Evolutionary conservation across 1,140 invertebrate species (phyloP), one percentile per base, ranked within the genome.

Genomic region (Drosophila nigromelanica): DNA sequence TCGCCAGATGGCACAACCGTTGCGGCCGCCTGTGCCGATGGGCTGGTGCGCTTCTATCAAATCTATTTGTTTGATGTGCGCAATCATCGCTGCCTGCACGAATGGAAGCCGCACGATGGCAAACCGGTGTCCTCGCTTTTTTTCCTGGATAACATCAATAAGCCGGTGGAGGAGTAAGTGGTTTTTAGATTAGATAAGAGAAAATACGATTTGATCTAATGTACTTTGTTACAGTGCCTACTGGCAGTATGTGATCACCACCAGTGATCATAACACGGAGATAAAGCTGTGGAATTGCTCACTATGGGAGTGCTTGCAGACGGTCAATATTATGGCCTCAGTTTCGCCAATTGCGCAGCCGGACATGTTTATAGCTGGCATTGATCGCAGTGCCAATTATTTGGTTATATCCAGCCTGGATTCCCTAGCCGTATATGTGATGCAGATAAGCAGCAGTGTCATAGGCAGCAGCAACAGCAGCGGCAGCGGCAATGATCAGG

Each of bases 251-350:
- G 97, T 96, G 4, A 93, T 99, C 14, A 99, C 98, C 2, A 97
- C 97, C 1, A 95, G 96, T 8, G 95, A 97, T 70, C 95, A 97
- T 86, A 98, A 98, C 92, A 95, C 96, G 0, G 97, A 97, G 86
- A 93, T 99, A 12, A 99, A 98, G 92, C 93, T 99, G 21, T 99
- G 98, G 97, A 97, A 96, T 7, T 99, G 98, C 92, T 96, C 98
- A 87, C 94, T 96, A 0, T 99, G 98, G 98, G 94, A 94, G 33
- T 98, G 98, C 89, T 92, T 98, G 14, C 98, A 99, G 92, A 98
- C 96, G 0, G 95, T 99, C 1, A 59, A 94, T 93, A 77, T 98
- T 96, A 87, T 80, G 90, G 59, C 82, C 6, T 58, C 66, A 5
- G 52, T 61, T 35, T 73, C 81, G 1, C 24, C 72, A 1, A 35